A percentile compares a stretch with the other conserved stretches of the same genome.
Conservation (phyloP, 2,888 invertebrate genomes). For the Drosophila parthenogenetica region DNA sequence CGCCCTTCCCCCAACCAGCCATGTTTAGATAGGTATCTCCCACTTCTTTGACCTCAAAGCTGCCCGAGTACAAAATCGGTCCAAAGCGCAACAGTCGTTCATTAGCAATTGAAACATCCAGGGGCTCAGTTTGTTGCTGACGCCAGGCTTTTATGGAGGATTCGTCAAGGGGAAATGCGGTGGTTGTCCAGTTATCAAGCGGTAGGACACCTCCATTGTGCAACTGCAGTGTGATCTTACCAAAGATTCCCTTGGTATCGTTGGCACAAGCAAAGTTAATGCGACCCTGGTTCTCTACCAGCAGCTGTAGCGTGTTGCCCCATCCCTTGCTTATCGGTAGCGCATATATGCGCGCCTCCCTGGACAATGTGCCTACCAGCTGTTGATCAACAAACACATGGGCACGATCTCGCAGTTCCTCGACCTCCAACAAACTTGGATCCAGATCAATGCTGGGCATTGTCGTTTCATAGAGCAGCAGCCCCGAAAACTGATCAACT, state of each 20-base stretch:
- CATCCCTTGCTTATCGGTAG: conserved; percentile 85
- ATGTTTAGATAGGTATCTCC: conserved; percentile 92
- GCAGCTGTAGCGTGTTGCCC: conserved; percentile 86
- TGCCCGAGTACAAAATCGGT: conserved; percentile 87
- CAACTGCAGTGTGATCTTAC: conserved; percentile 86
- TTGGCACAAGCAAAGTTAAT: conserved; percentile 89
- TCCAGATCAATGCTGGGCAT: conserved; percentile 83
- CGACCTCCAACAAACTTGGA: conserved; percentile 85
- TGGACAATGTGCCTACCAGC: conserved; percentile 86
- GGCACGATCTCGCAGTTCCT: conserved; percentile 89
- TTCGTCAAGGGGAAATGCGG: conserved; percentile 85
- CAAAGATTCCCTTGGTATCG: conserved; percentile 88
- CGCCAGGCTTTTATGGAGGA: conserved; percentile 63
- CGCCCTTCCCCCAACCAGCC: conserved; percentile 93
- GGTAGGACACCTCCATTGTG: conserved; percentile 64
- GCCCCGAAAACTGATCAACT: conserved; percentile 87
- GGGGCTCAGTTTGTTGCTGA: conserved; percentile 11
- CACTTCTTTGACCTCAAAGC: conserved; percentile 84
- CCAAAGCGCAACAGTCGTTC: conserved; percentile 81
- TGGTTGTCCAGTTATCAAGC: conserved; percentile 60
- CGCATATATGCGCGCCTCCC: conserved; percentile 85
- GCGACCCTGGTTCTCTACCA: conserved; percentile 93
- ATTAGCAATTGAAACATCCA: conserved; percentile 32
- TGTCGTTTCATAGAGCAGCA: conserved; percentile 88
- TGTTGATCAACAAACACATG: conserved; percentile 88